These are phyloP conservation scores for Festucalex cinctus DNA, from an alignment of 2,113 vertebrate species.

Conservation along the genomic window DNA sequence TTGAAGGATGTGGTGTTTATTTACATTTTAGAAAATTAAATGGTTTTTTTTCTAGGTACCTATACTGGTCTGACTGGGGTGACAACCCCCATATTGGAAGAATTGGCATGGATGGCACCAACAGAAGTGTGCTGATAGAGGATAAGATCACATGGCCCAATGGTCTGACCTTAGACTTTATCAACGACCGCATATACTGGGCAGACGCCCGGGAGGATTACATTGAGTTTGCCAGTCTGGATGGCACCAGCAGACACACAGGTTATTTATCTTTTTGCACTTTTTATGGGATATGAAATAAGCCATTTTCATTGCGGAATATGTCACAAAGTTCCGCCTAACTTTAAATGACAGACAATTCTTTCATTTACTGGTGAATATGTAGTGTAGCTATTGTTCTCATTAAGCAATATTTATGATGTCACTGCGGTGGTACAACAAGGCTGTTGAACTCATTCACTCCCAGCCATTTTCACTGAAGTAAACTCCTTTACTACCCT, in stretches of 20 bases:
- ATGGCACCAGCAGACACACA: conserved; percentile 86
- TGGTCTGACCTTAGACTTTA: conserved; percentile 90
- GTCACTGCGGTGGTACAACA: background rate
- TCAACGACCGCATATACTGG: conserved; percentile 97
- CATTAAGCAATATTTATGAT: background rate
- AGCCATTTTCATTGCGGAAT: background rate
- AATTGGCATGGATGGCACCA: conserved; percentile 92
- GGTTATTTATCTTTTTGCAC: conserved; percentile 60
- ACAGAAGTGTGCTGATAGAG: conserved; percentile 87
- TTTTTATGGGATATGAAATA: background rate
- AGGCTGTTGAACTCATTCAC: too few relatives aligned
- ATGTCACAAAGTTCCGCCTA: too few relatives aligned
- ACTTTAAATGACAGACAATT: too few relatives aligned
- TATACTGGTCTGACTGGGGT: conserved; percentile 99
- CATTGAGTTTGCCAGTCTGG: conserved; percentile 93
- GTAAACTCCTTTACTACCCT: too few relatives aligned
- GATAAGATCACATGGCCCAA: conserved; percentile 97
- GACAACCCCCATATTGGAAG: conserved; percentile 94
- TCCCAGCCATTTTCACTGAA: too few relatives aligned
- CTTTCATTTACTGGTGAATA: too few relatives aligned
- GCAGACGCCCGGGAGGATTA: conserved; percentile 94
- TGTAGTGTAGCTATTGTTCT: too few relatives aligned
- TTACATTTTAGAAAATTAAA: background rate
- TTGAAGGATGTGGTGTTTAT: background rate
- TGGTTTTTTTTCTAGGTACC: conserved; percentile 71